These are phyloP conservation scores for Podarcis muralis DNA, from an alignment of 2,113 vertebrate genomes.

Conservation along the genomic window DNA sequence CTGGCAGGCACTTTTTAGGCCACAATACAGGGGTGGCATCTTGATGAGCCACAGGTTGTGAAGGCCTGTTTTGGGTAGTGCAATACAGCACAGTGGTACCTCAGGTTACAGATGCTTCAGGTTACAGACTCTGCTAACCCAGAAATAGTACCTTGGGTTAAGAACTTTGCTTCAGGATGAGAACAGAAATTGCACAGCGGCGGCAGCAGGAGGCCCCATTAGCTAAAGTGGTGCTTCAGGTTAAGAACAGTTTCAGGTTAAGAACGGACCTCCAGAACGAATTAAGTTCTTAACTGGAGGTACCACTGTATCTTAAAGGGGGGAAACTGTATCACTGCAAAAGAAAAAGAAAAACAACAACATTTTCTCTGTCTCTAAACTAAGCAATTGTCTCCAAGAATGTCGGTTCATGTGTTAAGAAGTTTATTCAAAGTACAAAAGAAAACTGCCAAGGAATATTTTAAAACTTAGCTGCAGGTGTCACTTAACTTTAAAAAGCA, in stretches of 20 bases:
- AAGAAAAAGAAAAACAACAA: neutral
- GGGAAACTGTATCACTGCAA: neutral
- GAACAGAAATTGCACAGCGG: too few relatives aligned
- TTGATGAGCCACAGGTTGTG: neutral
- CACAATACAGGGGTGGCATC: neutral
- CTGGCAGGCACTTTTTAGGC: neutral
- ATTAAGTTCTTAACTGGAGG: too few relatives aligned
- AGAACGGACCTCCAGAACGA: too few relatives aligned
- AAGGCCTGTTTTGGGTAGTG: neutral
- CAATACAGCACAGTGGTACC: neutral
- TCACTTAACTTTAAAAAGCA: constrained; percentile 34
- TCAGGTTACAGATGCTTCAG: too few relatives aligned
- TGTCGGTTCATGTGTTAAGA: neutral
- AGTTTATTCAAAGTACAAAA: constrained; percentile 12
- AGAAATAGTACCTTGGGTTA: too few relatives aligned
- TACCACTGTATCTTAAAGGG: neutral
- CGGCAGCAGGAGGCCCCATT: too few relatives aligned
- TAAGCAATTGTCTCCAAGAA: neutral
- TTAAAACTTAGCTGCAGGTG: constrained; percentile 2
- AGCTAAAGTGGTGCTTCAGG: too few relatives aligned
- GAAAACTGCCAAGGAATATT: constrained; percentile 15
- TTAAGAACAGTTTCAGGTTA: too few relatives aligned
- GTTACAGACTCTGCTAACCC: too few relatives aligned
- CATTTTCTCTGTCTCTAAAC: neutral
- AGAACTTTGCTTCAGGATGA: too few relatives aligned